Evolutionary conservation across 1,140 invertebrate genomes (phyloP).

Genomic region (Pteromalus puparum): DNA sequence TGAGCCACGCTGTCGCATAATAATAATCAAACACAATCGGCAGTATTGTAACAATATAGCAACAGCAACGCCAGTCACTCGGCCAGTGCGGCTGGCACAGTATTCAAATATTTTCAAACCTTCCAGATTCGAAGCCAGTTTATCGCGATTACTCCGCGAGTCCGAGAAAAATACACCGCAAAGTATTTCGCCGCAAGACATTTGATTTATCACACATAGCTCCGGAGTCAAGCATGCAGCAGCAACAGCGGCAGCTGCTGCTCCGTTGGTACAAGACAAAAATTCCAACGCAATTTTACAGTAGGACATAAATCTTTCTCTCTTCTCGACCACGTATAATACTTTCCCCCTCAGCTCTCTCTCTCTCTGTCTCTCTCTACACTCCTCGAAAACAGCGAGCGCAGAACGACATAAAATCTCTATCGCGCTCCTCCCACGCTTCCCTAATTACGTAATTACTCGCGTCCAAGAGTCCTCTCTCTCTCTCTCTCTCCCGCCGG

Average conservation of each 20-base stretch:
- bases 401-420: slow-evolving; percentile 3
- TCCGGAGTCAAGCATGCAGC: neutral
- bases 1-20: no score
- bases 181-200: neutral
- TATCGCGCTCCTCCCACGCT: neutral
- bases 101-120: no score
- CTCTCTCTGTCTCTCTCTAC: no score
- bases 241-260: slow-evolving; percentile 4
- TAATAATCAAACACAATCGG: no score
- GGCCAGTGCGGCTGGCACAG: no score
- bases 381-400: neutral
- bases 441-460: neutral
- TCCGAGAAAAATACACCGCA: neutral
- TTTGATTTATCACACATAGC: slow-evolving; percentile 34
- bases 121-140: no score
- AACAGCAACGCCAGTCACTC: no score
- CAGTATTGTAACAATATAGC: no score
- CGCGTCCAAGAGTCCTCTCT: neutral
- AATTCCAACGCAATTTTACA: slow-evolving; percentile 19
- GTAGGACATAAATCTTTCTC: slow-evolving; percentile 12
- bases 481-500: neutral
- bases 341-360: neutral
- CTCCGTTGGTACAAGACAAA: neutral
- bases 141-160: neutral
- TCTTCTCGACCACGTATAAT: neutral